A percentile compares a stretch with the other conserved stretches of the same genome.
These are phyloP conservation scores for Ploceus nigricollis DNA, from an alignment of 2,113 vertebrate species.

Conservation along the genomic window DNA sequence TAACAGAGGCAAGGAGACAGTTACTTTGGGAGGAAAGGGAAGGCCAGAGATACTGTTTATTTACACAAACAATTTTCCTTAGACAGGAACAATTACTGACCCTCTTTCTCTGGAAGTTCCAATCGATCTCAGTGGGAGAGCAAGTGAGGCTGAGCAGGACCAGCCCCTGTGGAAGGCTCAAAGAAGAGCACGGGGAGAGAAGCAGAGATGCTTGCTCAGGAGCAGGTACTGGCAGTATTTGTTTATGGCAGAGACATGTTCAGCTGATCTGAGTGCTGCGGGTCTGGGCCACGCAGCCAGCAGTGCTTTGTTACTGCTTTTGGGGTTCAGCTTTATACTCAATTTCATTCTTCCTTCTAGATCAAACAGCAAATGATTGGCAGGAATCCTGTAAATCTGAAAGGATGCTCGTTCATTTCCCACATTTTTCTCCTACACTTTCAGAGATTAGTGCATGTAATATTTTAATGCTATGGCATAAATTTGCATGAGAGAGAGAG, in stretches of 20 bases:
- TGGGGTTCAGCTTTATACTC: neutral
- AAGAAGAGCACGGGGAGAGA: neutral
- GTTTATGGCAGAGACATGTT: neutral
- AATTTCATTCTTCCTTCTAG: neutral
- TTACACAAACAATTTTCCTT: neutral
- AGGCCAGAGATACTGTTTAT: neutral
- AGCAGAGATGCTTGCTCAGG: neutral
- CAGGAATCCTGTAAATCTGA: slow-evolving; percentile 15
- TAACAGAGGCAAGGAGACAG: neutral
- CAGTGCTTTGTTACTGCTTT: neutral
- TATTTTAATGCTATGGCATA: slow-evolving; percentile 51
- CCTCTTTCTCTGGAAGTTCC: neutral
- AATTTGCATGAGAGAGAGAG: neutral
- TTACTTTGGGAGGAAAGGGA: neutral
- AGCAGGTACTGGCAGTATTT: neutral
- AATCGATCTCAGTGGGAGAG: neutral
- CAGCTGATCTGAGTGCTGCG: neutral
- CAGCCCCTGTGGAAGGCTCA: neutral
- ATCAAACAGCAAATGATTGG: slow-evolving; percentile 58
- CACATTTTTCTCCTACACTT: slow-evolving; percentile 31
- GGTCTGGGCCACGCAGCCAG: neutral
- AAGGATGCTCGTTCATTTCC: slow-evolving; percentile 43
- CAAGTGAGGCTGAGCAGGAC: neutral
- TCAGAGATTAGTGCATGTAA: slow-evolving; percentile 17
- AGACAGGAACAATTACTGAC: neutral